Conservation (phyloP, 2,888 invertebrate species). For the Gnatocerus cornutus region DNA sequence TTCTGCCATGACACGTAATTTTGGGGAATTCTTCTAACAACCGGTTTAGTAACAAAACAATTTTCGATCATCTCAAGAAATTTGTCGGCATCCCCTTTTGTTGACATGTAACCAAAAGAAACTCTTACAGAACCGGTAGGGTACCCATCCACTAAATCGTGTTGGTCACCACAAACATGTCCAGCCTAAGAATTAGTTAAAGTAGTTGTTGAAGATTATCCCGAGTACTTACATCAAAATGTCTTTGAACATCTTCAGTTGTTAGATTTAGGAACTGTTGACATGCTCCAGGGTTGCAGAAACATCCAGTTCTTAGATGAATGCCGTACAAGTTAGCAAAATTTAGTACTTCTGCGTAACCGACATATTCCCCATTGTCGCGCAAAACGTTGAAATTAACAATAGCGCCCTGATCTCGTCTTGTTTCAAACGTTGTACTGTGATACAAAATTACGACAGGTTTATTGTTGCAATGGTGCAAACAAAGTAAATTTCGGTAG, state of each 20-base stretch:
- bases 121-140: conserved; percentile 95
- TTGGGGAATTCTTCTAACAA: conserved; percentile 65
- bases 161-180: conserved; percentile 92
- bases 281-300: conserved; percentile 97
- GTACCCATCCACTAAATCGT: conserved; percentile 86
- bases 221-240: conserved; percentile 78
- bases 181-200: conserved; percentile 75
- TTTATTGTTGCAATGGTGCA: conserved; percentile 83
- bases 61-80: conserved; percentile 83
- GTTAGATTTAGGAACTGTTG: conserved; percentile 83
- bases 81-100: conserved; percentile 79
- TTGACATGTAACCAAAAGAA: conserved; percentile 95
- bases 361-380: conserved; percentile 85
- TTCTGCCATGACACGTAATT: conserved; percentile 58
- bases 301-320: conserved; percentile 93
- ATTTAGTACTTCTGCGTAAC: conserved; percentile 93
- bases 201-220: neutral
- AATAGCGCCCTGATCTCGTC: conserved; percentile 84
- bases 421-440: conserved; percentile 79
- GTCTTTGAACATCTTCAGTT: conserved; percentile 80
- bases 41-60: conserved; percentile 80
- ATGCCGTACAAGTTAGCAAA: conserved; percentile 91
- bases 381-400: conserved; percentile 91
- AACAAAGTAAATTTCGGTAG: conserved; percentile 75
- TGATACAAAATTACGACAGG: conserved; percentile 83